Conservation (phyloP, 1,140 invertebrate genomes). For the Dreissena rostriformis region DNA sequence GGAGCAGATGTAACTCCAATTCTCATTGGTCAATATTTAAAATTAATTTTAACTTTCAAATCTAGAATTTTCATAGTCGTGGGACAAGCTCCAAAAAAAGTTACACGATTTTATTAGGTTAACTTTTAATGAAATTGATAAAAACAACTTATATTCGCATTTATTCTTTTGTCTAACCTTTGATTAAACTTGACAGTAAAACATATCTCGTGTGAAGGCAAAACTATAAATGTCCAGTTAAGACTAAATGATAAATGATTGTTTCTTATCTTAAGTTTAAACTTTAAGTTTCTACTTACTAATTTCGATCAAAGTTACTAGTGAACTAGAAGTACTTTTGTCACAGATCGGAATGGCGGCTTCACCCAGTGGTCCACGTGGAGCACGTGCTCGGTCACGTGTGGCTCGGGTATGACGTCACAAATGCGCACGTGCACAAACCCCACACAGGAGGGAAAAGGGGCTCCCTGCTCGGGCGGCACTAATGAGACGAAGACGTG, state of each 20-base stretch:
- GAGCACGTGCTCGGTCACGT: constrained; percentile 61
- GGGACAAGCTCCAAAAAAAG: too few species aligned
- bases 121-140: too few species aligned
- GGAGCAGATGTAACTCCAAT: too few species aligned
- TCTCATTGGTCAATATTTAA: too few species aligned
- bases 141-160: too few species aligned
- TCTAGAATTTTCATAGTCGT: too few species aligned
- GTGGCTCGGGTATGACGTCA: constrained; percentile 56
- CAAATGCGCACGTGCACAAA: constrained; percentile 56
- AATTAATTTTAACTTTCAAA: too few species aligned
- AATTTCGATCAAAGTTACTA: constrained; percentile 83
- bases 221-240: background rate
- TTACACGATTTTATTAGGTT: too few species aligned
- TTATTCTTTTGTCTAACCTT: too few species aligned
- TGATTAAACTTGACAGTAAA: too few species aligned
- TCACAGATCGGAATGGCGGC: constrained; percentile 55
- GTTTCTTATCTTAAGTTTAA: background rate
- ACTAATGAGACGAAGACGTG: constrained; percentile 32
- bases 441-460: constrained; percentile 51
- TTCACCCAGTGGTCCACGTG: constrained; percentile 36
- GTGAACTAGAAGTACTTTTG: constrained; percentile 9
- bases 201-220: too few species aligned
- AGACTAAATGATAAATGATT: background rate
- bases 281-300: constrained; percentile 59
- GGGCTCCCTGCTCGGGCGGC: constrained; percentile 48